A percentile compares a stretch with the other conserved stretches of the same genome.
Conservation (phyloP, 1,140 invertebrate genomes). For the Ceratoteleas bidentatus region DNA sequence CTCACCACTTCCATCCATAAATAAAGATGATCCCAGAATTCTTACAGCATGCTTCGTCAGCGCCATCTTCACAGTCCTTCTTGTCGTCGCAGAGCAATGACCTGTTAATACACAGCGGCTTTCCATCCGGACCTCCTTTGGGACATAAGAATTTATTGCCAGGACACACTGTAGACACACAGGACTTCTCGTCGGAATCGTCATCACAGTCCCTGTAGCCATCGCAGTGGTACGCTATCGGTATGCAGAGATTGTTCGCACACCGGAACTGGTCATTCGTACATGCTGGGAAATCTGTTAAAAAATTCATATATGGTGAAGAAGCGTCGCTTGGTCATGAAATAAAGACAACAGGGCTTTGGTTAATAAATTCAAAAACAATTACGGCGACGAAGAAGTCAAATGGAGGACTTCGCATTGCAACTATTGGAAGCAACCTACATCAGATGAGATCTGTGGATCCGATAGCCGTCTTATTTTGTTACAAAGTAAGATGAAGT, state of each 20-base stretch:
- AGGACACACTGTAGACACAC: constrained; percentile 93
- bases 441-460: too few species aligned
- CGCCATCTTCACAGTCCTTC: constrained; percentile 93
- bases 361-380: too few species aligned
- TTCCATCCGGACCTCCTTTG: constrained; percentile 85
- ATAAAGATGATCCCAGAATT: too few species aligned
- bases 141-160: constrained; percentile 96
- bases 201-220: constrained; percentile 93
- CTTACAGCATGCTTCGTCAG: constrained; percentile 97
- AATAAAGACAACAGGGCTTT: too few species aligned
- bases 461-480: too few species aligned
- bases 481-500: too few species aligned
- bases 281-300: constrained; percentile 93
- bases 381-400: too few species aligned
- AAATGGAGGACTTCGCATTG: too few species aligned
- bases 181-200: constrained; percentile 94
- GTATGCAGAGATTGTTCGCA: constrained; percentile 95
- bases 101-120: constrained; percentile 93
- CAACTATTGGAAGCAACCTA: too few species aligned
- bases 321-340: too few species aligned
- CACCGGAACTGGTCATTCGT: constrained; percentile 95
- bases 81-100: constrained; percentile 94
- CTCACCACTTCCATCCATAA: too few species aligned
- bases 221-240: constrained; percentile 90
- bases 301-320: constrained; percentile 20